Conservation (phyloP, 2,113 vertebrate species). For the Sinocyclocheilus rhinocerous region DNA sequence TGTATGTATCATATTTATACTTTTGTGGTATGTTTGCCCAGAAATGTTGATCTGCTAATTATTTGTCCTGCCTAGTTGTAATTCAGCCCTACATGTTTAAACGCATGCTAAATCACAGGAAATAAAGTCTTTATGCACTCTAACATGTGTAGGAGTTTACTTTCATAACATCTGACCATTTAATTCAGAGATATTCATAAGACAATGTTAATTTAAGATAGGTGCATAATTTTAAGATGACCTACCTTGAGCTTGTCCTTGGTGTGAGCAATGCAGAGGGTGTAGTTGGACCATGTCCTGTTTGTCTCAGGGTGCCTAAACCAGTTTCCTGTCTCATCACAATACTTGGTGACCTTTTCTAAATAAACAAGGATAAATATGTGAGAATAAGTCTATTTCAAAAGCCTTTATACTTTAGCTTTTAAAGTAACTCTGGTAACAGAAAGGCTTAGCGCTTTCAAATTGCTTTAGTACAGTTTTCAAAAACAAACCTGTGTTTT, state of each 20-base stretch:
- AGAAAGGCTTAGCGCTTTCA: neutral
- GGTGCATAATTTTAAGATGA: neutral
- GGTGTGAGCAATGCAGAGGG: slow-evolving; percentile 89
- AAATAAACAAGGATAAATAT: slow-evolving; percentile 43
- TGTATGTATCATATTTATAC: neutral
- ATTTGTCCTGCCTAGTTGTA: neutral
- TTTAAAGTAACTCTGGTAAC: neutral
- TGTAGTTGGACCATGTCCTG: slow-evolving; percentile 96
- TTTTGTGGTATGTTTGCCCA: neutral
- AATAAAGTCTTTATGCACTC: neutral
- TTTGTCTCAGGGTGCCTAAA: slow-evolving; percentile 94
- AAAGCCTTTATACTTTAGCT: neutral
- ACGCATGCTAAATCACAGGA: neutral
- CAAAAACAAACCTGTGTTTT: neutral
- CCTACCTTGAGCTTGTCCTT: slow-evolving; percentile 87
- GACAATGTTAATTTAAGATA: neutral
- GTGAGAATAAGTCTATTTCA: neutral
- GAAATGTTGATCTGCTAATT: neutral
- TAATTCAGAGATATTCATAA: neutral
- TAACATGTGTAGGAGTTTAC: neutral
- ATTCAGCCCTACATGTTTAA: neutral
- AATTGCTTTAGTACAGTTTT: neutral
- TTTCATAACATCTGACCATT: neutral
- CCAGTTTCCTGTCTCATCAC: slow-evolving; percentile 90
- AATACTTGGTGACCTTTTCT: slow-evolving; percentile 93